Percentiles rank a stretch among this genome's conserved stretches.
phyloP scores from a whole-genome alignment of 1,140 invertebrate species.

The Listronotus oregonensis region DNA sequence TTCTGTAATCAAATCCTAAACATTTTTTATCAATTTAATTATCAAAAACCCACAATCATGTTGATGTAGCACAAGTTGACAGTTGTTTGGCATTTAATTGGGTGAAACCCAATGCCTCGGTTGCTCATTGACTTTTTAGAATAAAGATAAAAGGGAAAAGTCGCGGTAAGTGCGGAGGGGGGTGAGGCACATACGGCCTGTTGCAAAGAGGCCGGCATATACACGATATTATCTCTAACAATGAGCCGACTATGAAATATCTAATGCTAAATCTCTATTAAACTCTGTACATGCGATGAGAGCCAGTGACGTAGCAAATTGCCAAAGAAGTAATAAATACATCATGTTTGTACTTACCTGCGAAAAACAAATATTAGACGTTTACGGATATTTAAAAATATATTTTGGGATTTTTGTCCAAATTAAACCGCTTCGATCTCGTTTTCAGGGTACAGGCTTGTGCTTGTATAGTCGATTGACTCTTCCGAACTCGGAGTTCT shows the following conservation, averaged over 20 bases:
- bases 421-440: too few species aligned
- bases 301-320: slow-evolving; percentile 3
- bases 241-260: slow-evolving; percentile 44
- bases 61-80: slow-evolving; percentile 22
- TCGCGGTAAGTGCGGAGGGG: slow-evolving; percentile 1
- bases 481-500: too few species aligned
- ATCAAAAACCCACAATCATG: slow-evolving; percentile 10
- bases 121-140: slow-evolving; percentile 24
- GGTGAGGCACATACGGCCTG: slow-evolving; percentile 8
- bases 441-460: too few species aligned
- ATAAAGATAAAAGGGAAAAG: slow-evolving; percentile 20
- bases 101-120: slow-evolving; percentile 12
- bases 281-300: slow-evolving; percentile 34
- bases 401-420: too few species aligned
- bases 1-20: too few species aligned
- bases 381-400: too few species aligned
- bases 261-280: slow-evolving; percentile 44
- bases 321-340: too few species aligned
- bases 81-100: slow-evolving; percentile 24
- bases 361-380: too few species aligned
- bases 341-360: too few species aligned
- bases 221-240: slow-evolving; percentile 40
- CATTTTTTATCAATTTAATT: slow-evolving; percentile 15
- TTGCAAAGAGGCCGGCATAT: slow-evolving; percentile 20
- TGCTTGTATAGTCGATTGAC: too few species aligned